Evolutionary conservation across 2,113 vertebrate species (phyloP), one percentile per base, ranked within the genome.

Genomic region (Lophura nycthemera): DNA sequence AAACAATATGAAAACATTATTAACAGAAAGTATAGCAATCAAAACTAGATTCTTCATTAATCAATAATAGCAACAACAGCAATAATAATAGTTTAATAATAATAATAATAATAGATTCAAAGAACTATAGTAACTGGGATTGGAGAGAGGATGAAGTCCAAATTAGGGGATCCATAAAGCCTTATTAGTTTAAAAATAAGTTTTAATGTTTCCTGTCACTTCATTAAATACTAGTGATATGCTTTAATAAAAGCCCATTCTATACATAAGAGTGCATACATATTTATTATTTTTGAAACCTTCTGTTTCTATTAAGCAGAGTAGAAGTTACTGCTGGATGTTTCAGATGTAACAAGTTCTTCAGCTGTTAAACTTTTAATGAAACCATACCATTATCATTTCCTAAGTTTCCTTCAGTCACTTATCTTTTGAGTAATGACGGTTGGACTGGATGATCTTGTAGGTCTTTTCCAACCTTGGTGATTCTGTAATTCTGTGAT

Each of bases 361-460:
- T 29, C 8, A 93, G 8, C 2, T 83, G 38, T 60, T 92, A 84
- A 93, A 77, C 17, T 80, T 83, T 60, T 71, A 78, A 74, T 80
- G 48, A 74, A 84, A 86, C 8, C 7, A 71, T 83, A 67, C 9
- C 22, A 36, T 77, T n/a, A 77, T 94, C 3, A 45, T 83, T 86
- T n/a, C 50, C 56, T 88, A 89, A 93, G 52, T 86, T 83, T 97
- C 96, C 91, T 97, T 73, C 96, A 94, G 92, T 97, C 93, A 95
- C 93, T 98, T 98, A 98, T 94, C 94, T 97, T 98, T 97, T 71
- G 56, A 72, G 27, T 97, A 98, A 43, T 43, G 42, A 43, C 3
- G 16, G 15, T 43, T 43, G 42, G 42, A 43, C 15, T 43, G 42
- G 42, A 16, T 43, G 42, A 43, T 43, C 42, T 43, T 43, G 42